Conservation (phyloP, 2,888 invertebrate species). For the Anagyrus pseudococci region DNA sequence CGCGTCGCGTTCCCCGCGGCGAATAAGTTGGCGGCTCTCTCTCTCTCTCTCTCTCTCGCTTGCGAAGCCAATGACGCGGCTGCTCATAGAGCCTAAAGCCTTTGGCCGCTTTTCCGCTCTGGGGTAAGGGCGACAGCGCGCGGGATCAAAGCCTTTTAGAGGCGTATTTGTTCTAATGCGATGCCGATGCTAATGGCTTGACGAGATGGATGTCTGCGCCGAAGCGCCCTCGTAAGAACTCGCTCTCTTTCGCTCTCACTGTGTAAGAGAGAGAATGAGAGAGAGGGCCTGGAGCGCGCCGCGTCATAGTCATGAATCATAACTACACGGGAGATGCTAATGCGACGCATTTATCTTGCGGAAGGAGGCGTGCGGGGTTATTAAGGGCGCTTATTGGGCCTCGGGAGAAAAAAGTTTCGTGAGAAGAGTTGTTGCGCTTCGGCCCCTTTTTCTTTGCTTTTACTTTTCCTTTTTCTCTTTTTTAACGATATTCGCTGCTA, state of each 20-base stretch:
- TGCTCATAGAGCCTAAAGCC: conserved; percentile 32
- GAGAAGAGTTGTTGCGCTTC: conserved; percentile 20
- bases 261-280: too few species aligned
- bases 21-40: conserved; percentile 13
- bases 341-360: conserved; percentile 57
- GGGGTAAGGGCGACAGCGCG: not conserved
- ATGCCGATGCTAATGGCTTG: conserved; percentile 6
- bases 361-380: conserved; percentile 8
- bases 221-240: too few species aligned
- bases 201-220: not conserved
- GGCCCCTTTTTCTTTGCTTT: too few species aligned
- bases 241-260: too few species aligned
- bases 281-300: conserved; percentile 22
- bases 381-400: conserved; percentile 15
- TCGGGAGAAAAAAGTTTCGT: conserved; percentile 1
- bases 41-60: too few species aligned
- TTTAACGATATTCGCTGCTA: too few species aligned
- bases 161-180: conserved; percentile 12
- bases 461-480: too few species aligned
- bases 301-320: conserved; percentile 55
- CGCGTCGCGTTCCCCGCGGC: conserved; percentile 40
- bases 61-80: conserved; percentile 36
- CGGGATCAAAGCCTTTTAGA: conserved; percentile 8
- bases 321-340: conserved; percentile 50
- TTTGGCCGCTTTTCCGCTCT: conserved; percentile 14